phyloP scores from a whole-genome alignment of 2,797 vertebrate genomes.

The Muscicapa striata region DNA sequence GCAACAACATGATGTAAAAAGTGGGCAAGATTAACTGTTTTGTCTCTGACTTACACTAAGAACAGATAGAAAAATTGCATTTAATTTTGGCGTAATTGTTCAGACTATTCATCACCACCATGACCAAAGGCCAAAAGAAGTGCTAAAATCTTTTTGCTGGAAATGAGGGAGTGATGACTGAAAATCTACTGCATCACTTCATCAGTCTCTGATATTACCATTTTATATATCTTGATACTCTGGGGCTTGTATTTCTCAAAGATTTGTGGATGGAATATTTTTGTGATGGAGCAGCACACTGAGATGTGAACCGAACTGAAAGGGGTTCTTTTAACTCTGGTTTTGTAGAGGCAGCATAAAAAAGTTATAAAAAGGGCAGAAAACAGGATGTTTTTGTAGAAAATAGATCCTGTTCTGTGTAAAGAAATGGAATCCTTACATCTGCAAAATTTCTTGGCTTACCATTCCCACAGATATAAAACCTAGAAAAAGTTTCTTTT shows the following conservation, averaged over 20 bases:
- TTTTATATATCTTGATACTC: background rate
- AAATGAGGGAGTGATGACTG: background rate
- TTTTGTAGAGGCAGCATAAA: conserved; percentile 10
- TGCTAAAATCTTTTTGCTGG: background rate
- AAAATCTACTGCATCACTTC: background rate
- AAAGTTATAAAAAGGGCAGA: background rate
- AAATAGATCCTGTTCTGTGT: background rate
- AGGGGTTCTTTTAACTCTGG: background rate
- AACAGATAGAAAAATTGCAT: background rate
- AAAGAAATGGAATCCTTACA: background rate
- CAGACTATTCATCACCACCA: background rate
- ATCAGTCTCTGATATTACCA: background rate
- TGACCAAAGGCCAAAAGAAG: background rate
- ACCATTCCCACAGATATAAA: background rate
- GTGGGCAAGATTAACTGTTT: background rate
- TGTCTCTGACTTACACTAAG: background rate
- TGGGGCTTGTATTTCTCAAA: background rate
- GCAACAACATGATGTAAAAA: background rate
- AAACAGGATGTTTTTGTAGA: background rate
- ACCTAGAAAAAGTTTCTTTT: background rate
- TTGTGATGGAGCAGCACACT: background rate
- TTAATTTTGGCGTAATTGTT: background rate
- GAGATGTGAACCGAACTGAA: background rate
- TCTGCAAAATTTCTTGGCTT: background rate
- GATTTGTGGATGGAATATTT: background rate